Evolutionary conservation across 2,797 vertebrate species (phyloP).

Genomic region (Chromobotia macracanthus): DNA sequence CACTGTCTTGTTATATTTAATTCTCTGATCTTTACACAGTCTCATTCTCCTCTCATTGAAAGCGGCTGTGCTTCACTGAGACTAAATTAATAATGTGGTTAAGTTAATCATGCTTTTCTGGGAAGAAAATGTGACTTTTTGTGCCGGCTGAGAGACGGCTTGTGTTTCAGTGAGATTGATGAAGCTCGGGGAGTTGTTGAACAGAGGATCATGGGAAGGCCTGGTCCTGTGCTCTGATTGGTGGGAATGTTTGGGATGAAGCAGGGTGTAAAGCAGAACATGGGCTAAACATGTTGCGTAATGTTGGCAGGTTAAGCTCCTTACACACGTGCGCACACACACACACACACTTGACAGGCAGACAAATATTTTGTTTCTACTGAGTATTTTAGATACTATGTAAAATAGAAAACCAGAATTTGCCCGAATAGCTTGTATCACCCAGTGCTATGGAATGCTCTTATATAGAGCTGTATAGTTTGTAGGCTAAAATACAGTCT

Average conservation of each 20-base stretch:
- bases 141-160: not conserved
- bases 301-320: constrained; percentile 30
- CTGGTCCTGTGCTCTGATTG: not conserved
- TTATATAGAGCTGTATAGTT: too few species aligned
- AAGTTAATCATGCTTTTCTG: too few species aligned
- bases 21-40: too few species aligned
- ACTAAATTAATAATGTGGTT: too few species aligned
- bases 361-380: not conserved
- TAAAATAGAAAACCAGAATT: too few species aligned
- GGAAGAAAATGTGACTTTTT: not conserved
- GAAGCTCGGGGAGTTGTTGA: not conserved
- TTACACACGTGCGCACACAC: constrained; percentile 6
- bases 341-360: not conserved
- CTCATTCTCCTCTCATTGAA: too few species aligned
- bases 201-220: constrained; percentile 12
- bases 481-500: too few species aligned
- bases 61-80: too few species aligned
- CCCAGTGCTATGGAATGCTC: too few species aligned
- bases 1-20: too few species aligned
- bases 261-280: constrained; percentile 3
- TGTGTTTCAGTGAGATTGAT: constrained; percentile 11
- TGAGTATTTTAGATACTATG: too few species aligned
- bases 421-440: too few species aligned
- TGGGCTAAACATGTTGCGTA: constrained; percentile 7
- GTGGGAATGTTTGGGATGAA: constrained; percentile 18